Evolutionary conservation across 2,888 invertebrate genomes (phyloP).

Genomic region (Tetragnatha montana): DNA sequence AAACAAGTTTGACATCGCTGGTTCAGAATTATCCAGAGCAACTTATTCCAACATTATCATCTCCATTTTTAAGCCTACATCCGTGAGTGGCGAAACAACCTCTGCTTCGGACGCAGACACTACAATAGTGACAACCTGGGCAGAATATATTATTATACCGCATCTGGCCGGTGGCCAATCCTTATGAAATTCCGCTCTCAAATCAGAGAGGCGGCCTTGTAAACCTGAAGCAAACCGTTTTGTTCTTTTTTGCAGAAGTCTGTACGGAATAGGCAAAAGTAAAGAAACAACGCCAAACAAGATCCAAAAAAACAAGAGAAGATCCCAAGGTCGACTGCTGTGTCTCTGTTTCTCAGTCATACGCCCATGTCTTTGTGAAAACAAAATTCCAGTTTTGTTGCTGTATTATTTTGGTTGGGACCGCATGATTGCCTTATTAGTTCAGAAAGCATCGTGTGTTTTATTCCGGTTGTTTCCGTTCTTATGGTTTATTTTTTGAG

Average conservation of each 20-base stretch:
- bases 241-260: constrained; percentile 21
- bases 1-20: too few species aligned
- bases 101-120: constrained; percentile 10
- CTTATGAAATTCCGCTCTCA: constrained; percentile 41
- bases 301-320: constrained; percentile 39
- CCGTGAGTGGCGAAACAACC: constrained; percentile 38
- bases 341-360: constrained; percentile 58
- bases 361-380: constrained; percentile 64
- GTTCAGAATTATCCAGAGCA: too few species aligned
- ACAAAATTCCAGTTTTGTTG: constrained; percentile 48
- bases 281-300: constrained; percentile 38
- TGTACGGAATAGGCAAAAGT: constrained; percentile 36
- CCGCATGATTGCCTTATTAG: constrained; percentile 64
- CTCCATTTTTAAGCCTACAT: constrained; percentile 38
- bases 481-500: not conserved
- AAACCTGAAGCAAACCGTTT: constrained; percentile 18
- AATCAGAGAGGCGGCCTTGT: constrained; percentile 52
- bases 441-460: constrained; percentile 41
- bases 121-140: constrained; percentile 6
- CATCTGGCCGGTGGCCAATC: constrained; percentile 45
- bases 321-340: constrained; percentile 50
- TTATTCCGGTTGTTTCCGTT: not conserved
- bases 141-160: constrained; percentile 11
- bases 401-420: not conserved
- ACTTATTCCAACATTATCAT: too few species aligned